Evolutionary conservation across 2,888 invertebrate genomes (phyloP).

Genomic region (Spatulosminthurus flaviceps): DNA sequence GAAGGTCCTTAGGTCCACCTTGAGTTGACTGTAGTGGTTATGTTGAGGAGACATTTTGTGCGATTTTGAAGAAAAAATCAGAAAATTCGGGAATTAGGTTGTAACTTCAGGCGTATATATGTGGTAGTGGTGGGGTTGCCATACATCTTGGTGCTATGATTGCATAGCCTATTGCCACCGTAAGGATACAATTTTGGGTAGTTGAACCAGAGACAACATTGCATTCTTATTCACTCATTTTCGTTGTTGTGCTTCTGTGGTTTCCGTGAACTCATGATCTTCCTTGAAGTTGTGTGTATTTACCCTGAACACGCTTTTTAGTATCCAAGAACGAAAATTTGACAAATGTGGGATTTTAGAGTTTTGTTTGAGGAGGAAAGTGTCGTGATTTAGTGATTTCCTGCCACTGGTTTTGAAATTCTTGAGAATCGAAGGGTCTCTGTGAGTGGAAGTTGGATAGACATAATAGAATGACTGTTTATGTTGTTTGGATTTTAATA

Average conservation of each 20-base stretch:
- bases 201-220: constrained; percentile 33
- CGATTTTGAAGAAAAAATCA: not conserved
- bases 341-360: constrained; percentile 18
- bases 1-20: not conserved
- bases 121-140: constrained; percentile 19
- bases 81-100: constrained; percentile 12
- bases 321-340: not conserved
- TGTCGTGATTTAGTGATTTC: too few relatives aligned
- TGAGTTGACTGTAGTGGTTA: too few relatives aligned
- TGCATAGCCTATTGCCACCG: not conserved
- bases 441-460: too few relatives aligned
- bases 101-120: constrained; percentile 21
- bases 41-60: not conserved
- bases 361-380: too few relatives aligned
- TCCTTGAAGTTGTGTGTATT: not conserved
- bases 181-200: constrained; percentile 16
- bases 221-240: constrained; percentile 32
- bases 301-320: not conserved
- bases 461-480: too few relatives aligned
- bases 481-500: too few relatives aligned
- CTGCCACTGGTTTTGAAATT: too few relatives aligned
- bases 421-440: too few relatives aligned
- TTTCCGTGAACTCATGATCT: constrained; percentile 20
- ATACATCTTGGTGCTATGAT: constrained; percentile 22
- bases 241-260: constrained; percentile 20